Evolutionary conservation across 2,797 vertebrate species (phyloP).

Genomic region (Sebastolobus alascanus): DNA sequence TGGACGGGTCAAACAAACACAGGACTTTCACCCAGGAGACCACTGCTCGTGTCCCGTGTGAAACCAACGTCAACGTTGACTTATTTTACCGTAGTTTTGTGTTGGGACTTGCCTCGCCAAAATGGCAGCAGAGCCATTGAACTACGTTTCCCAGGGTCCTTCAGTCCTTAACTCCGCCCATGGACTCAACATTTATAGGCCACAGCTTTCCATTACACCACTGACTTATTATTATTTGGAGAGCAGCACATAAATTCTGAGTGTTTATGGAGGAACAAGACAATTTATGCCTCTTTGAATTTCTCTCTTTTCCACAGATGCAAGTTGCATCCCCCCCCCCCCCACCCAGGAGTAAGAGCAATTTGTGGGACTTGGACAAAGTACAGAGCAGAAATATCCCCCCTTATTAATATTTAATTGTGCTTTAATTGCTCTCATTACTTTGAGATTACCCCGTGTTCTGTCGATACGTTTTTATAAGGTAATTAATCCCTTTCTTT

Average conservation of each 20-base stretch:
- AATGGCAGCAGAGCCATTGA: too few species aligned
- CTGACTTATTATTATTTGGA: conserved; percentile 50
- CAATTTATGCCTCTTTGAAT: conserved; percentile 42
- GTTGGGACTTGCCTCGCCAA: too few species aligned
- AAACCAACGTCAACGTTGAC: too few species aligned
- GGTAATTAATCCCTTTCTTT: conserved; percentile 25
- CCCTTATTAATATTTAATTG: conserved; percentile 34
- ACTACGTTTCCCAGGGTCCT: too few species aligned
- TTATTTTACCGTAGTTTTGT: too few species aligned
- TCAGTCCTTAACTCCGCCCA: too few species aligned
- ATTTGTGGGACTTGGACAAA: conserved; percentile 3
- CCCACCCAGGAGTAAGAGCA: conserved; percentile 9
- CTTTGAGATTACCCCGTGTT: conserved; percentile 21
- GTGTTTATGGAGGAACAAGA: conserved; percentile 32
- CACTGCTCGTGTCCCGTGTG: too few species aligned
- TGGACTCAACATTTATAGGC: too few species aligned
- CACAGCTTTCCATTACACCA: conserved; percentile 39
- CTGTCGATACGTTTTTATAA: not conserved
- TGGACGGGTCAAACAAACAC: too few species aligned
- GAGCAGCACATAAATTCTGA: conserved; percentile 27
- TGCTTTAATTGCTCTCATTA: conserved; percentile 41
- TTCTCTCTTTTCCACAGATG: conserved; percentile 7
- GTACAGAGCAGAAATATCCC: conserved; percentile 17
- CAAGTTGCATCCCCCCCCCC: not conserved
- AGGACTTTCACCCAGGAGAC: too few species aligned